phyloP scores from a whole-genome alignment of 2,113 vertebrate species.

The Hydrolagus affinis region DNA sequence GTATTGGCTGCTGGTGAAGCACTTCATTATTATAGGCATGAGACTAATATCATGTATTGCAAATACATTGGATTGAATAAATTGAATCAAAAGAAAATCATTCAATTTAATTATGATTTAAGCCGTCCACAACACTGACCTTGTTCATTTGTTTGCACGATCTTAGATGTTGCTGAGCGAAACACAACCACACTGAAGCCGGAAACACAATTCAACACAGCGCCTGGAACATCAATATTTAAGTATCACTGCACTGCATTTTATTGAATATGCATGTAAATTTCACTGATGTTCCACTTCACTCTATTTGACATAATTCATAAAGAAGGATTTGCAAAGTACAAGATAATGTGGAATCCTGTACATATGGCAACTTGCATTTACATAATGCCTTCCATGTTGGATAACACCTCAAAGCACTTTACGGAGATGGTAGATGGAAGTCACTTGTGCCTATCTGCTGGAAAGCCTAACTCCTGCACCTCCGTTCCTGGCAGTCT shows the following conservation, averaged over 20 bases:
- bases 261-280: not conserved
- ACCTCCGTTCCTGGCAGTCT: too few relatives aligned
- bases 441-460: too few relatives aligned
- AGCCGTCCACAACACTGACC: constrained; percentile 14
- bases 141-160: constrained; percentile 14
- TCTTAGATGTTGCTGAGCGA: not conserved
- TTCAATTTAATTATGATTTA: constrained; percentile 6
- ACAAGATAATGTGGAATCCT: not conserved
- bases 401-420: not conserved
- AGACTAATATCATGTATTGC: constrained; percentile 10
- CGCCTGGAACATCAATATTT: constrained; percentile 25
- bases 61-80: not conserved
- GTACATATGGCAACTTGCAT: not conserved
- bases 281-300: not conserved
- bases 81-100: constrained; percentile 13
- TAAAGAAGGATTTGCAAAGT: not conserved
- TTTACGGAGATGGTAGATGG: too few relatives aligned
- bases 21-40: not conserved
- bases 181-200: not conserved
- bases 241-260: not conserved
- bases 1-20: not conserved
- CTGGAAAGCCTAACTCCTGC: too few relatives aligned
- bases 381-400: not conserved
- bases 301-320: too few relatives aligned
- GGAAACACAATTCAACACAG: not conserved